Evolutionary conservation across 2,888 invertebrate genomes (phyloP), one percentile per base, ranked within the genome.

Genomic region (Perithous albicinctus): DNA sequence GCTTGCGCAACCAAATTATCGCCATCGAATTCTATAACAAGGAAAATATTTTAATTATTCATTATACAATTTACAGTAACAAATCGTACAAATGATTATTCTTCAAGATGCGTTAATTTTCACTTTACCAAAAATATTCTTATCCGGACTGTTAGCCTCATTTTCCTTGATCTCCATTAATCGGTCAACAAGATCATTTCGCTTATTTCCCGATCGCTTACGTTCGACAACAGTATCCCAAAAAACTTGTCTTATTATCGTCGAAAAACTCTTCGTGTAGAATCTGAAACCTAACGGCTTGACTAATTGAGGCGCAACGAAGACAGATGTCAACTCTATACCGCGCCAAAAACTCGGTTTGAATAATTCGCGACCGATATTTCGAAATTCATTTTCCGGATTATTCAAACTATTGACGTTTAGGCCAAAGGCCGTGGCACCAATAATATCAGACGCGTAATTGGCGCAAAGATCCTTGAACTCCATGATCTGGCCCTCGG

Each of bases 111-210:
- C 12, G 20, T 2, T 23, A n/a, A 8, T n/a, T 3, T 3, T 5
- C 15, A n/a, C 10, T 35, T 66, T 80, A 84, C 85, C 84, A 41
- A 83, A 82, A 56, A 74, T 78, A 23, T 75, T 48, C 12, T 78
- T 61, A 4, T 86, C 83, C 0, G 77, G 26, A 20, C 81, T 76
- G 0, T 67, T 73, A 23, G 86, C 81, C 18, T 87, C 61, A 8
- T 70, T 86, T 0, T 92, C 89, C 32, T 91, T 93, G 4, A 94
- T 77, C 0, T 92, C 91, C 35, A 94, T 88, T 10, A 94, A 85
- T 2, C 93, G 85, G 84, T 94, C 94, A 23, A 94, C 92, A 0
- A 94, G 90, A 38, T 93, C 93, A 56, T 92, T 90, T 20, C 94
- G 89, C 1, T 88, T 91, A 3, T 87, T 79, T 6, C 93, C 93